phyloP scores from a whole-genome alignment of 2,797 vertebrate species.

The Limnodromus scolopaceus region DNA sequence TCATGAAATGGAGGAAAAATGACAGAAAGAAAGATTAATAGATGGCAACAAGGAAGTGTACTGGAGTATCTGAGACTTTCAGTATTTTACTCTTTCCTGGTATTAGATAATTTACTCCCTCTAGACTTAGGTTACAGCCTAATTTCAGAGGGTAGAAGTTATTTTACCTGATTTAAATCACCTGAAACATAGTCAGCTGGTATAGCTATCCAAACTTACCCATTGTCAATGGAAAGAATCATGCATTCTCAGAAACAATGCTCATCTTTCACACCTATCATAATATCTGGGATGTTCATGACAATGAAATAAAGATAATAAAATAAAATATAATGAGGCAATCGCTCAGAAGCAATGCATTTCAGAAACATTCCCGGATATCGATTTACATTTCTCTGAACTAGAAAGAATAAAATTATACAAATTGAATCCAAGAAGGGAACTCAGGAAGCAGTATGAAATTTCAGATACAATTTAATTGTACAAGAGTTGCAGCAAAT shows the following conservation, averaged over 20 bases:
- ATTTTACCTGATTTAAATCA: neutral
- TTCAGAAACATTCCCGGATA: conserved; percentile 11
- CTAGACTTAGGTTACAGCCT: neutral
- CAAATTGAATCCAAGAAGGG: neutral
- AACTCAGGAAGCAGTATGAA: neutral
- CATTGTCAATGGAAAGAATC: neutral
- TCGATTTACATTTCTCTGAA: neutral
- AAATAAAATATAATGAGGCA: neutral
- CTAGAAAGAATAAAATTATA: conserved; percentile 12
- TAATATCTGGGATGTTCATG: neutral
- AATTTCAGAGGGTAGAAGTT: neutral
- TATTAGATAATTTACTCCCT: neutral
- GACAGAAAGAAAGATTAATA: neutral
- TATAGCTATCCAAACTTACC: neutral
- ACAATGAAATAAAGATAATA: neutral
- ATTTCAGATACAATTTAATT: conserved; percentile 24
- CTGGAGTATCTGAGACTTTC: neutral
- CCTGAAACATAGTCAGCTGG: neutral
- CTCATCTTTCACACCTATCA: neutral
- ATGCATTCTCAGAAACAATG: neutral
- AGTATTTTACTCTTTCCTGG: neutral
- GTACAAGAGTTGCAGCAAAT: neutral
- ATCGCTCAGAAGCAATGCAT: neutral
- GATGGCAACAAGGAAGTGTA: neutral
- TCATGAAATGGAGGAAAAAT: neutral